phyloP scores from a whole-genome alignment of 2,113 vertebrate genomes.

The Connochaetes taurinus region DNA sequence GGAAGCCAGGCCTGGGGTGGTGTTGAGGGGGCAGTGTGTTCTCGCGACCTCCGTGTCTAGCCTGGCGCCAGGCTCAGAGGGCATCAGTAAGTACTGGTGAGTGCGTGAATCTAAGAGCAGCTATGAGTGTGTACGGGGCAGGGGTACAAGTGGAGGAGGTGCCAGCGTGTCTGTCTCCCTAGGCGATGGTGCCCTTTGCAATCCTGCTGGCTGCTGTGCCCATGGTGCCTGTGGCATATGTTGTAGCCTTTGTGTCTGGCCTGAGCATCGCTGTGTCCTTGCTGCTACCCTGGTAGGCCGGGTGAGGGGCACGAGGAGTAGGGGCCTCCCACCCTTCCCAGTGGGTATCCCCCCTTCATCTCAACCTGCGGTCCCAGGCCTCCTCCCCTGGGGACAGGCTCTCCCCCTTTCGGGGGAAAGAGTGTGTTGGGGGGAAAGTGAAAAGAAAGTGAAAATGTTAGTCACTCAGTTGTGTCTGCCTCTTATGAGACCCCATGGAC shows the following conservation, averaged over 20 bases:
- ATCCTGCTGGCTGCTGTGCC: slow-evolving; percentile 91
- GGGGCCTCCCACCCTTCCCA: not conserved
- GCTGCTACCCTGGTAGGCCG: slow-evolving; percentile 92
- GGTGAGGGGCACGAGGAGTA: not conserved
- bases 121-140: not conserved
- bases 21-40: not conserved
- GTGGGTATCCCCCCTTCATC: not conserved
- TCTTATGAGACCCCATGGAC: not conserved
- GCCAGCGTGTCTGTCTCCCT: not conserved
- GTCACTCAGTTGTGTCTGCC: not conserved
- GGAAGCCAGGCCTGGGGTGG: not conserved
- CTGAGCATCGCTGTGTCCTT: slow-evolving; percentile 93
- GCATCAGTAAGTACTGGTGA: not conserved
- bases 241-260: slow-evolving; percentile 91
- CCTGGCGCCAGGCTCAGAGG: not conserved
- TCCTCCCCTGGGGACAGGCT: not conserved
- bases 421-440: not conserved
- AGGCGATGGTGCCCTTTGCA: slow-evolving; percentile 95
- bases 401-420: too few relatives aligned
- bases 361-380: not conserved
- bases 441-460: not conserved
- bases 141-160: not conserved
- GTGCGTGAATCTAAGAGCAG: not conserved
- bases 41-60: not conserved
- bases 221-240: slow-evolving; percentile 87